Evolutionary conservation across 2,113 vertebrate species (phyloP).

Genomic region (Ammodytes marinus): DNA sequence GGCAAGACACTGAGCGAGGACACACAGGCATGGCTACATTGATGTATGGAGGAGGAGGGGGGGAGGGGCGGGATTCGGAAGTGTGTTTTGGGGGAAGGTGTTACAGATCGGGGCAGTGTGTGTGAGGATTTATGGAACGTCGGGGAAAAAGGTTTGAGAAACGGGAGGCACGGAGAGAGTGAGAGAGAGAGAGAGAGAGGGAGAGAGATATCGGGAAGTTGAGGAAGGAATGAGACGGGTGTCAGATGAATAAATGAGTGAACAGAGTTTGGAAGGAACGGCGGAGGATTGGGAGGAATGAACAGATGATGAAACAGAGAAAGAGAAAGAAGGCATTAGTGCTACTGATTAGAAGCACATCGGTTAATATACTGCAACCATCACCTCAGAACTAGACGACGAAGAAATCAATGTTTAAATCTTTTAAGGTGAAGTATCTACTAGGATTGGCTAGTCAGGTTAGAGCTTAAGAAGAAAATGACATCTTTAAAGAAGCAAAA

Average conservation of each 20-base stretch:
- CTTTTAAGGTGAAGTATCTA: not conserved
- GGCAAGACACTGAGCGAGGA: constrained; percentile 99
- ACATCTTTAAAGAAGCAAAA: not conserved
- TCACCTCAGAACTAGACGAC: constrained; percentile 46
- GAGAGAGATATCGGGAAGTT: constrained; percentile 36
- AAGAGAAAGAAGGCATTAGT: constrained; percentile 87
- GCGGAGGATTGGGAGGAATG: constrained; percentile 34
- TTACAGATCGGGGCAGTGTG: constrained; percentile 69
- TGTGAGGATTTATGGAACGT: constrained; percentile 41
- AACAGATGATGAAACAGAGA: constrained; percentile 72
- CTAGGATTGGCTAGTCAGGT: not conserved
- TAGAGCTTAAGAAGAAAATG: not conserved
- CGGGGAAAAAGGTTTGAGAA: constrained; percentile 23
- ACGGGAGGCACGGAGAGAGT: not conserved
- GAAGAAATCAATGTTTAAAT: not conserved
- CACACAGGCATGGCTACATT: constrained; percentile 96
- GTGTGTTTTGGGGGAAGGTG: constrained; percentile 74
- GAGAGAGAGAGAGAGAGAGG: not conserved
- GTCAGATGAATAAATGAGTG: not conserved
- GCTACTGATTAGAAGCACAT: constrained; percentile 57
- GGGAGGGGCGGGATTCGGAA: constrained; percentile 43
- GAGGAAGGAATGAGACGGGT: constrained; percentile 42
- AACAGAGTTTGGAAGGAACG: constrained; percentile 38
- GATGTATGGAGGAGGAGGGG: constrained; percentile 71
- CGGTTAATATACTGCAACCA: constrained; percentile 71